phyloP scores from a whole-genome alignment of 1,140 invertebrate species.

The Leptinotarsa lineolata region DNA sequence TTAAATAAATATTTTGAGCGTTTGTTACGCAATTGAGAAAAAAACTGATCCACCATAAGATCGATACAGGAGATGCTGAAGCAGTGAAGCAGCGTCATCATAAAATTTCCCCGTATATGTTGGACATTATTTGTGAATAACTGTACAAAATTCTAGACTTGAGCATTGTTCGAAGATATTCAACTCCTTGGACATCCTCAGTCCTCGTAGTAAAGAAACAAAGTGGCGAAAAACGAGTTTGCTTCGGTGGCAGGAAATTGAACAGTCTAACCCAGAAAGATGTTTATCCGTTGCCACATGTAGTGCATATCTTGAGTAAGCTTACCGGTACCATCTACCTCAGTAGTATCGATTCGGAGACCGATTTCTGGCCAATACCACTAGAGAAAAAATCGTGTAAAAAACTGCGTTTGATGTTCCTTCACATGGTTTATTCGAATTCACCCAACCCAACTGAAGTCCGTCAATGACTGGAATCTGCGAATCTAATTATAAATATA shows the following conservation, averaged over 20 bases:
- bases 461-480: no score
- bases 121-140: not conserved
- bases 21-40: no score
- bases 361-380: not conserved
- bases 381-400: no score
- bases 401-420: no score
- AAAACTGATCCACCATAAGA: no score
- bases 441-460: no score
- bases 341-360: not conserved
- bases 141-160: not conserved
- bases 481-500: no score
- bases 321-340: not conserved
- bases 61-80: no score
- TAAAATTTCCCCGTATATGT: not conserved
- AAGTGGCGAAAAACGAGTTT: not conserved
- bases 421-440: no score
- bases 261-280: not conserved
- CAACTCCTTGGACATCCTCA: not conserved
- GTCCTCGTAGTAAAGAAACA: not conserved
- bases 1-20: no score
- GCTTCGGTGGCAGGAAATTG: not conserved
- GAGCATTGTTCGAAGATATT: not conserved
- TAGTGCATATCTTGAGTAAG: not conserved
- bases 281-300: not conserved
- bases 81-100: no score